Evolutionary conservation across 2,888 invertebrate species (phyloP), one percentile per base, ranked within the genome.

Genomic region (Nemotelus pantherinus): DNA sequence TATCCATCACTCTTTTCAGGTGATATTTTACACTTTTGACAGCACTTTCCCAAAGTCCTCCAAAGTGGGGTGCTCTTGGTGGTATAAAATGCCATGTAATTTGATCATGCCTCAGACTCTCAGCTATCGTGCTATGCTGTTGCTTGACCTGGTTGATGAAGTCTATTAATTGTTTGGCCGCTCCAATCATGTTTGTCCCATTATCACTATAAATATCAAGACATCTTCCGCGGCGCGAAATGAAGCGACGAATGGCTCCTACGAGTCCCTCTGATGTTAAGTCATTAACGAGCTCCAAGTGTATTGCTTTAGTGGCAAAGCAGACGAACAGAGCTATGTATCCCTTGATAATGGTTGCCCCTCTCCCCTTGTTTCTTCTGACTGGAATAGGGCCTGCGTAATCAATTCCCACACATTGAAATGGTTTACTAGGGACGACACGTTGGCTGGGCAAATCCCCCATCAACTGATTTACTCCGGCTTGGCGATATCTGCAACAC

Each of bases 181-280:
- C 25, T 25, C 25, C 25, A 25, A 25, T 25, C 25, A 25, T 25
- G 25, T 25, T 25, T 25, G 25, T 53, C 53, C 53, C 53, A 53
- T 53, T 53, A 53, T 53, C 53, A 10, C 53, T 53, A 10, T 53
- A 53, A 6, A 53, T 53, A 10, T 53, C 53, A 25, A 25, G 25
- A 25, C 25, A 25, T 25, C 25, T 25, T 25, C 25, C 25, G 25
- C 25, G 25, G 25, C 25, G 25, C 25, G 25, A 25, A 25, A 25
- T 25, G 25, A 25, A 25, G 25, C 25, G 25, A 25, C 25, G 25
- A 25, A 25, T 25, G 25, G 25, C 25, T 25, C 25, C 25, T 1
- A 82, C 43, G 67, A 83, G 82, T 0, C 79, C 78, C 6, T 81
- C 79, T 1, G 81, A 78, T 3, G 68, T 25, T 9, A 68, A 5